Base-by-base conservation (phyloP, 2,113 vertebrate genomes). In the Tringa solitaria region DNA sequence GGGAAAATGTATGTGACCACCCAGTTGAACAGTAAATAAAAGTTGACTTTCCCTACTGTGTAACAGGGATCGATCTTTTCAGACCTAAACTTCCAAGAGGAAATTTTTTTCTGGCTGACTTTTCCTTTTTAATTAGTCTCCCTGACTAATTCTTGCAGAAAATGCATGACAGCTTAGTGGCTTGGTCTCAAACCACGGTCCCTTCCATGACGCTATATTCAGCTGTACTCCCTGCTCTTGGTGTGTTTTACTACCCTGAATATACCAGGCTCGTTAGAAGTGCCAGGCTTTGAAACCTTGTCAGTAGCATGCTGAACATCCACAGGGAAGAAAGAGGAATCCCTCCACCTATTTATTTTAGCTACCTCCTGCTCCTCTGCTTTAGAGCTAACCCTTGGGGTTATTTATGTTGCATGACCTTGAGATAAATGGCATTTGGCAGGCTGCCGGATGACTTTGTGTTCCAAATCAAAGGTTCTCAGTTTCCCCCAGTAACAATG, bases 391-490 rank as follows among this genome's bases (percentile, higher is more conserved):
- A 92, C 80, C 41, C 80, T 61, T 81, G 73, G 56, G 59, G 83
- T 87, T 96, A 89, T 95, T 95, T 96, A 89, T 39, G 33, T 50
- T 93, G 69, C 3, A 5, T 75, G 96, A 92, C 94, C 90, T 91
- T 61, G 86, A 95, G 86, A 90, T 79, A 93, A 87, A 95, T 76
- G 86, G 74, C 70, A 80, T 67, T 84, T 96, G 91, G 94, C 89
- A 95, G 87, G 54, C 89, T 3, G 46, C 53, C 2, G 3, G 73
- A 68, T 87, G 56, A 96, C 81, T 95, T 45, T 30, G 63, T 90
- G 88, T 75, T 96, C 94, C 76, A 87, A 94, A 96, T 78, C 90
- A 93, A 95, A 94, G 24, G 0, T 51, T 92, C 69, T 92, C 64
- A 50, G 60, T 64, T 95, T 95, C 81, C 75, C 64, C 80, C 76